A percentile compares a stretch with the other conserved stretches of the same genome.
Conservation (phyloP, 2,888 invertebrate genomes). For the Dicranocentrus wangi region DNA sequence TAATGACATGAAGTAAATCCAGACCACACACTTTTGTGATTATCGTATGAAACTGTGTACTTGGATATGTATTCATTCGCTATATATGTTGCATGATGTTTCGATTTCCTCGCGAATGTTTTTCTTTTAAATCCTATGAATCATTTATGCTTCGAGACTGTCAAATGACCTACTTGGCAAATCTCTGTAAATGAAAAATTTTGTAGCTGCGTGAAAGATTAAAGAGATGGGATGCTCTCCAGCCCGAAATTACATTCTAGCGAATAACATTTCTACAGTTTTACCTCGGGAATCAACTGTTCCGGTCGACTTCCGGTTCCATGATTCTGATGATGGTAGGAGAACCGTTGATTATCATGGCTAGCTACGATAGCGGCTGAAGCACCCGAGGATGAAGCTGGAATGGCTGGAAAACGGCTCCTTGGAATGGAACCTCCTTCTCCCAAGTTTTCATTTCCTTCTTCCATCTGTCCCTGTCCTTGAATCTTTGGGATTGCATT, state of each 20-base stretch:
- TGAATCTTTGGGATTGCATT: slow-evolving; percentile 55
- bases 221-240: too few relatives aligned
- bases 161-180: too few relatives aligned
- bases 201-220: too few relatives aligned
- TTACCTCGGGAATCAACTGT: slow-evolving; percentile 61
- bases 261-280: background rate
- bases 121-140: background rate
- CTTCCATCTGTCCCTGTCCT: slow-evolving; percentile 52
- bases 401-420: slow-evolving; percentile 58
- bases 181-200: too few relatives aligned
- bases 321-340: slow-evolving; percentile 21
- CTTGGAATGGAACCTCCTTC: slow-evolving; percentile 32
- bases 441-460: slow-evolving; percentile 23
- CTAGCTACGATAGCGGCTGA: slow-evolving; percentile 35
- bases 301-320: slow-evolving; percentile 44
- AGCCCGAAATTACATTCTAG: background rate
- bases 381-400: slow-evolving; percentile 53
- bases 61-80: too few relatives aligned
- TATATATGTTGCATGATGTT: too few relatives aligned
- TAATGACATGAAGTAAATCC: too few relatives aligned
- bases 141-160: background rate
- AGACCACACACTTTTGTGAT: too few relatives aligned
- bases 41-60: too few relatives aligned
- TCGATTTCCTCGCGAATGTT: background rate
- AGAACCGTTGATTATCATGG: slow-evolving; percentile 39